A percentile compares a stretch with the other conserved stretches of the same genome.
Conservation (phyloP, 2,888 invertebrate species). For the Agriotes lineatus region DNA sequence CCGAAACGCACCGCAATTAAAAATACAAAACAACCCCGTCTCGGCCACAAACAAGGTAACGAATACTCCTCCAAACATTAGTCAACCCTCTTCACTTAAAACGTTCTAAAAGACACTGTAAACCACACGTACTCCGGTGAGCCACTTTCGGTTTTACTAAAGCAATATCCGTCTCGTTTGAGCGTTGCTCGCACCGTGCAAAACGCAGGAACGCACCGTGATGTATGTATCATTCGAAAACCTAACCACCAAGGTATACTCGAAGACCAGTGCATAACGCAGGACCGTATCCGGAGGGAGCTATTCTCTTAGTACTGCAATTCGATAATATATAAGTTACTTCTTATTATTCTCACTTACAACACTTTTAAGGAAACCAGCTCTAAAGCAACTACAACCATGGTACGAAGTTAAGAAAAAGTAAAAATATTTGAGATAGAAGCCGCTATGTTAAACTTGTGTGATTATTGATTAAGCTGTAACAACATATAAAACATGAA, state of each 20-base stretch:
- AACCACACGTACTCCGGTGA: conserved; percentile 54
- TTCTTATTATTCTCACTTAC: too few species aligned
- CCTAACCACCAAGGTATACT: background rate
- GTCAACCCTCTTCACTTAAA: conserved; percentile 61
- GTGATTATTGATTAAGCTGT: too few species aligned
- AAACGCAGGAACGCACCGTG: conserved; percentile 27
- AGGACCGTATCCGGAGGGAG: too few species aligned
- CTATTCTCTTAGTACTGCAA: too few species aligned
- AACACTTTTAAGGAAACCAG: too few species aligned
- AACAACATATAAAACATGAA: too few species aligned
- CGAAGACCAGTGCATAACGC: conserved; percentile 17
- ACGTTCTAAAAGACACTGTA: conserved; percentile 55
- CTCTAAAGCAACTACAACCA: too few species aligned
- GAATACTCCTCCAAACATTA: conserved; percentile 52
- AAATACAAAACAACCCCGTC: conserved; percentile 36
- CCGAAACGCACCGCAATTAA: conserved; percentile 21
- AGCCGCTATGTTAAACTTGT: too few species aligned
- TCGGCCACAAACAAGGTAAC: conserved; percentile 41
- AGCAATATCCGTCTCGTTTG: conserved; percentile 38
- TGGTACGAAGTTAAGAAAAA: too few species aligned
- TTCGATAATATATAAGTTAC: too few species aligned
- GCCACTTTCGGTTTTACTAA: conserved; percentile 34
- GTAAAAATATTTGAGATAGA: too few species aligned
- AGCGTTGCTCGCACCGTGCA: conserved; percentile 23
- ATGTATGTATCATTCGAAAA: conserved; percentile 32